Conservation (phyloP, 2,888 invertebrate species). For the Dione vanillae region DNA sequence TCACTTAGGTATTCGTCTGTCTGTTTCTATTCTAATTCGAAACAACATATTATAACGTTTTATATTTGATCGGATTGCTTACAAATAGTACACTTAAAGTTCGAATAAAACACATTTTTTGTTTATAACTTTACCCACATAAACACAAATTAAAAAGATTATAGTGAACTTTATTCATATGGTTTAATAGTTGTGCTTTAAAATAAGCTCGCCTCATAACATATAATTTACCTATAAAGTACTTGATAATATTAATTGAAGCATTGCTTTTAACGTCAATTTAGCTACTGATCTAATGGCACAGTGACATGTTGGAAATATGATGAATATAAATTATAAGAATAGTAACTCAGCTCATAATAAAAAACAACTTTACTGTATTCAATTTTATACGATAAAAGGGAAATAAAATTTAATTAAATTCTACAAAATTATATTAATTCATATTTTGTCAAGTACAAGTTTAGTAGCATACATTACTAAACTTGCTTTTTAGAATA, state of each 20-base stretch:
- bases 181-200: background rate
- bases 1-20: no score
- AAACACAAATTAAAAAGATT: background rate
- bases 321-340: background rate
- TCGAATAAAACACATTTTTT: background rate
- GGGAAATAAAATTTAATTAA: background rate
- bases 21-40: no score
- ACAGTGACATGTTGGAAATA: background rate
- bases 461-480: background rate
- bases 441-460: background rate
- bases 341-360: background rate
- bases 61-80: no score
- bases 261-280: background rate
- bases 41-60: no score
- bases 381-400: background rate
- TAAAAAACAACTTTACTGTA: background rate
- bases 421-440: background rate
- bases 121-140: no score
- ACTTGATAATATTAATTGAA: background rate
- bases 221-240: background rate
- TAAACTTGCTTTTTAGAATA: background rate
- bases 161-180: conserved; percentile 2
- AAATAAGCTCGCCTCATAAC: background rate
- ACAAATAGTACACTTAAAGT: background rate
- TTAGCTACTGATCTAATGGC: background rate